phyloP scores from a whole-genome alignment of 2,888 invertebrate genomes.

The Bugula neritina region DNA sequence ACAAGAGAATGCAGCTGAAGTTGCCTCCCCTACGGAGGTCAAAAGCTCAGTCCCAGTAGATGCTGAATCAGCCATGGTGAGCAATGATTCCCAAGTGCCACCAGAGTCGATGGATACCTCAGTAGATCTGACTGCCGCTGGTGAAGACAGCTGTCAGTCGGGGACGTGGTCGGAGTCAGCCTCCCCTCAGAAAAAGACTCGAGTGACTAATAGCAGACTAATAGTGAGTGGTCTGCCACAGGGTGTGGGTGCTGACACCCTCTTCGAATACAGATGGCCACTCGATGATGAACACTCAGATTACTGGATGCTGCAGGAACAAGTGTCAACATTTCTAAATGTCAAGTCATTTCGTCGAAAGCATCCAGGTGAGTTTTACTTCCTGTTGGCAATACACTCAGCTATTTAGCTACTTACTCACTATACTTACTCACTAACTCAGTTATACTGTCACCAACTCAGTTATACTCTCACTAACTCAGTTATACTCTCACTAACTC shows the following conservation, averaged over 20 bases:
- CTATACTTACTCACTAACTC: too few relatives aligned
- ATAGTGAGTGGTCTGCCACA: slow-evolving; percentile 20
- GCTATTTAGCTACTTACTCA: too few relatives aligned
- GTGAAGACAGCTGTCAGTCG: slow-evolving; percentile 26
- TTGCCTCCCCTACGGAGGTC: too few relatives aligned
- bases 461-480: too few relatives aligned
- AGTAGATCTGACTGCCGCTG: background rate
- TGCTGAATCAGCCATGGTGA: too few relatives aligned
- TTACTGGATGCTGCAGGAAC: slow-evolving; percentile 91
- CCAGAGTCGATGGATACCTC: background rate
- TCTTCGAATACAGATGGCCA: slow-evolving; percentile 92
- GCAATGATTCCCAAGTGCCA: too few relatives aligned
- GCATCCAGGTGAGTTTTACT: slow-evolving; percentile 51
- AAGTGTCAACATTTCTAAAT: slow-evolving; percentile 84
- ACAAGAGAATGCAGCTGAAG: too few relatives aligned
- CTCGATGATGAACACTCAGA: slow-evolving; percentile 62
- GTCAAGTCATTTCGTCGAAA: slow-evolving; percentile 95
- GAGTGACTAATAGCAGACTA: slow-evolving; percentile 12
- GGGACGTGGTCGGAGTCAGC: background rate
- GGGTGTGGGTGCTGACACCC: slow-evolving; percentile 66
- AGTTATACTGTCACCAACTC: too few relatives aligned
- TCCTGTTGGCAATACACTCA: too few relatives aligned
- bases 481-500: too few relatives aligned
- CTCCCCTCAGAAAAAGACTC: background rate
- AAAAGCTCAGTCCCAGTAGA: too few relatives aligned